Base-by-base conservation (phyloP, 2,888 invertebrate genomes). In the Eristalis tenax region DNA sequence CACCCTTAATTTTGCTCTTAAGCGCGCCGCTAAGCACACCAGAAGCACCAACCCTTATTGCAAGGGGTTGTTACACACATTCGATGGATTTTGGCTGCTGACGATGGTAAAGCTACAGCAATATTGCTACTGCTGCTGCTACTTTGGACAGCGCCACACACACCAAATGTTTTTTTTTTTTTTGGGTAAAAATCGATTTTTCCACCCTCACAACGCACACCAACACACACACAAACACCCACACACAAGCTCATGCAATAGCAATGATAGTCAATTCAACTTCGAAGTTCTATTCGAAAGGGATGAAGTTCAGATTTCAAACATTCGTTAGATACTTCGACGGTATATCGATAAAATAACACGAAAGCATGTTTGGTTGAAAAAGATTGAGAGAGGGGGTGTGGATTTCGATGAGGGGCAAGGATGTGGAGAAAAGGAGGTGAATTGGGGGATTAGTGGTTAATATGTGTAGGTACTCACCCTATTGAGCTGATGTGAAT, bases 401-500 rank as follows among this genome's bases (percentile, higher is more conserved):
- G 23, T 40, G 68, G 32, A 38, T 5, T 32, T 5, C 1, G 32
- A 32, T 32, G 32, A 4, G 32, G 32, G 32, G 32, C 2, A 26
- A 10, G 32, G 8, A 1, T 1, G 5, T 4, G 1, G 8, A 32
- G 32, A 32, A 32, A 32, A 32, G 1, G 32, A 32, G 32, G 32
- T 32, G 32, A 32, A 32, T 32, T 4, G 32, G 8, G 50, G 18
- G 18, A 70, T n/a, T 5, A 59, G 57, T 13, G 0, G 56, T 2
- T 11, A 68, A 63, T 63, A 1, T 18, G 22, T 32, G 15, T n/a
- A n/a, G n/a, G n/a, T 6, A 92, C 92, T 93, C 78, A 92, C 92
- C 92, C 92, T 90, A 89, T 90, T 90, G 89, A 91, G 91, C 90
- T 92, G 91, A 88, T 91, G 92, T 88, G 90, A 91, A 89, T 92